A percentile compares a stretch with the other conserved stretches of the same genome.
Conservation (phyloP, 2,888 invertebrate species). For the Cepaea hortensis region DNA sequence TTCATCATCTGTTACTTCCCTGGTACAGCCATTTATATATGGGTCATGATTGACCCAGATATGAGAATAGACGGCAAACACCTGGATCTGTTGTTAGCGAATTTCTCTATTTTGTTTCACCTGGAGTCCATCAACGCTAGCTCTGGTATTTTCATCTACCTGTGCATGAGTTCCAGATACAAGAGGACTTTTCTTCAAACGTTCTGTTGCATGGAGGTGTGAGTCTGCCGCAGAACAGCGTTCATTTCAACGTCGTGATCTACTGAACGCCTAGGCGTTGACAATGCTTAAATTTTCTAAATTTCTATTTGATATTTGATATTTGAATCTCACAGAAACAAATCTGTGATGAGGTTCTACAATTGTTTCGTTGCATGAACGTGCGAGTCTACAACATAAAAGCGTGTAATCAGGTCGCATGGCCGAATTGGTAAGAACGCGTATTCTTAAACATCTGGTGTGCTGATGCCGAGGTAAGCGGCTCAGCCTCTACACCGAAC, state of each 20-base stretch:
- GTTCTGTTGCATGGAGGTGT: neutral
- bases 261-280: neutral
- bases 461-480: no score
- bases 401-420: no score
- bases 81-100: neutral
- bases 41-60: conserved; percentile 30
- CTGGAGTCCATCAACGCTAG: conserved; percentile 30
- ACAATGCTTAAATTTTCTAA: neutral
- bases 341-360: no score
- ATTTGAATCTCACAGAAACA: no score
- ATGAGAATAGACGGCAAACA: conserved; percentile 28
- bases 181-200: conserved; percentile 24
- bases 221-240: neutral
- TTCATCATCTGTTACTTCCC: conserved; percentile 40
- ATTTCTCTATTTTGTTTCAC: conserved; percentile 9
- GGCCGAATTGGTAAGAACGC: no score
- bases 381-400: no score
- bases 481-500: no score
- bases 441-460: no score
- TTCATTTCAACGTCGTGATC: neutral
- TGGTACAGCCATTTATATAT: conserved; percentile 11
- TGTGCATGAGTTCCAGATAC: conserved; percentile 26
- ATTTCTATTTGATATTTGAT: no score
- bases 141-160: conserved; percentile 25
- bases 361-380: no score